Percentiles rank a stretch among this genome's conserved stretches.
Conservation (phyloP, 2,888 invertebrate genomes). For the Anthrax anthrax region DNA sequence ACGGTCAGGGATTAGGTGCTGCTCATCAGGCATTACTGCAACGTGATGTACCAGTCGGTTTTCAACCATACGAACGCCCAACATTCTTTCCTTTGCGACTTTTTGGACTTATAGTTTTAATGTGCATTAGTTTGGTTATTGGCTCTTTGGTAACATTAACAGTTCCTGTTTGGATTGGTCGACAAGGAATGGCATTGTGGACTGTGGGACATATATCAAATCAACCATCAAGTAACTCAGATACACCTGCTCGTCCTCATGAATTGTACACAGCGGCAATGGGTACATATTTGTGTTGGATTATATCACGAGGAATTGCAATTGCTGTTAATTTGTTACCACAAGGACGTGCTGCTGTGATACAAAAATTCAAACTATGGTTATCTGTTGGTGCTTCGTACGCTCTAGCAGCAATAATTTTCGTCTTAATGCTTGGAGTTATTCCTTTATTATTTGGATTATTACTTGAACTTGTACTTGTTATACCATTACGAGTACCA, state of each 20-base stretch:
- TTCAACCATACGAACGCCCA: constrained; percentile 81
- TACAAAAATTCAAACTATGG: constrained; percentile 60
- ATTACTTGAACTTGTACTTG: constrained; percentile 77
- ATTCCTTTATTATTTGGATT: constrained; percentile 87
- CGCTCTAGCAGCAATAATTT: constrained; percentile 52
- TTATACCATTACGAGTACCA: constrained; percentile 86
- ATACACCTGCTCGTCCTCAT: constrained; percentile 54
- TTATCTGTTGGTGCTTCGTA: constrained; percentile 59
- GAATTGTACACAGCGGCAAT: constrained; percentile 91
- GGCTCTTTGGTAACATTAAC: constrained; percentile 70
- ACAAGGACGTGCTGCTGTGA: constrained; percentile 65
- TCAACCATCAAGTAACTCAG: constrained; percentile 25
- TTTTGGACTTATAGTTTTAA: constrained; percentile 52
- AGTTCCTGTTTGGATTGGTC: constrained; percentile 81
- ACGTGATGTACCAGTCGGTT: constrained; percentile 69
- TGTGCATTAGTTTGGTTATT: constrained; percentile 71
- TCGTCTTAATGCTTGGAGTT: constrained; percentile 64
- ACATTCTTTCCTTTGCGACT: constrained; percentile 63
- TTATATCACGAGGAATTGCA: constrained; percentile 67
- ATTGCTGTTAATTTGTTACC: constrained; percentile 79
- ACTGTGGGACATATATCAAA: constrained; percentile 38
- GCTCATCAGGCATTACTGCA: constrained; percentile 81
- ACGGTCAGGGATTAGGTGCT: constrained; percentile 47
- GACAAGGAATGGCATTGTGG: constrained; percentile 79
- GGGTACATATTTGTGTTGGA: constrained; percentile 91